A percentile compares a stretch with the other conserved stretches of the same genome.
These are phyloP conservation scores for Macrocentrus cingulum DNA, from an alignment of 1,140 invertebrate species.

Conservation along the genomic window DNA sequence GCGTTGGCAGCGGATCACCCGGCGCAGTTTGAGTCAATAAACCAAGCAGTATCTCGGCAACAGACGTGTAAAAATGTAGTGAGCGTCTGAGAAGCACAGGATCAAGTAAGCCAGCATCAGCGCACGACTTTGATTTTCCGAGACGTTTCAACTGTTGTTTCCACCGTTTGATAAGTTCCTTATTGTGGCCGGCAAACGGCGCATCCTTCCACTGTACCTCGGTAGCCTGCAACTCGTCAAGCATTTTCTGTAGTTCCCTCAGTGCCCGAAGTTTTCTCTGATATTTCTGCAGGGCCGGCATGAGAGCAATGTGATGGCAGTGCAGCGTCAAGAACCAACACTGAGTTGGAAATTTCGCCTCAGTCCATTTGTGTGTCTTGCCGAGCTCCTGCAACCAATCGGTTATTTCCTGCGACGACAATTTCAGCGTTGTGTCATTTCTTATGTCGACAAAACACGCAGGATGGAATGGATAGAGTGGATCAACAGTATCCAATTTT, in stretches of 20 bases:
- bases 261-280: constrained; percentile 79
- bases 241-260: constrained; percentile 86
- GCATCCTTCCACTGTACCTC: constrained; percentile 83
- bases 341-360: constrained; percentile 90
- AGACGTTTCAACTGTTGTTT: constrained; percentile 77
- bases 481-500: constrained; percentile 81
- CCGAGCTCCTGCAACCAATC: constrained; percentile 72
- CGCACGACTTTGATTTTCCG: constrained; percentile 79
- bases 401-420: constrained; percentile 75
- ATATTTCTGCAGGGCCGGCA: constrained; percentile 87
- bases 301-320: constrained; percentile 86
- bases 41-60: constrained; percentile 75
- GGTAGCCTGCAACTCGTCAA: constrained; percentile 81
- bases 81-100: constrained; percentile 75
- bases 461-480: constrained; percentile 84
- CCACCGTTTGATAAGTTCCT: constrained; percentile 83
- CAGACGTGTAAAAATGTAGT: constrained; percentile 83
- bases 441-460: constrained; percentile 74
- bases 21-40: constrained; percentile 61
- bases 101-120: constrained; percentile 85
- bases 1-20: constrained; percentile 51
- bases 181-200: constrained; percentile 77
- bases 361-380: constrained; percentile 66
- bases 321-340: constrained; percentile 96
- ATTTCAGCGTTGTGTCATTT: constrained; percentile 84